Evolutionary conservation across 2,113 vertebrate genomes (phyloP), one percentile per base, ranked within the genome.

Genomic region (Marcusenius ussheri): DNA sequence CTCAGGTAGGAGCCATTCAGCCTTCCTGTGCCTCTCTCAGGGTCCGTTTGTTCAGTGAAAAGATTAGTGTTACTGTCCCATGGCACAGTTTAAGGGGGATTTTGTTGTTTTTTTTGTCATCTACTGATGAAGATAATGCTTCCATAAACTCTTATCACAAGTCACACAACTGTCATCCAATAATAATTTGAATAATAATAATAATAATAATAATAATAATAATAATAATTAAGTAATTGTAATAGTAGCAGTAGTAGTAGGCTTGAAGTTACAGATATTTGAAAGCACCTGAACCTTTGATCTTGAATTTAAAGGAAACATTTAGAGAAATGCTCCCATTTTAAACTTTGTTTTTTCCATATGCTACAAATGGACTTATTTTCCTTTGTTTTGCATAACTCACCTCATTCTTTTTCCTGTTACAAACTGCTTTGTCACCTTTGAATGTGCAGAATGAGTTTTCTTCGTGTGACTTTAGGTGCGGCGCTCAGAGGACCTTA

Each of bases 1-100:
- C 93, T 99, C 98, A 97, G 98, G 98, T 99, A 97, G 95, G 96
- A 31, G 45, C 1, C 19, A 2, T 74, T 35, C 46, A 31, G 35
- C 49, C 51, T 13, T 46, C 39, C 17, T 27, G 5, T 6, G 24
- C 50, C 27, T 42, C 42, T 74, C 27, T 53, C 88, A n/a, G 83
- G 39, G 42, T 47, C 9, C 3, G 2, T 85, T 85, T 24, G 7
- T 46, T 47, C n/a, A 66, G 9, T 9, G 39, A 11, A 47, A 84
- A 5, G 17, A 47, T 47, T 42, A 9, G 17, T 84, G 7, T 84
- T 49, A 24, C 35, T 42, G 35, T 15, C 11, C 35, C 74, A 5
- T 80, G 5, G 74, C 74, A 19, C 5, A 80, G 31, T 19, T 19
- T 80, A 80, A 42, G 17, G 74, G 35, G 35, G 1, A 0, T 80